A percentile compares a stretch with the other conserved stretches of the same genome.
phyloP scores from a whole-genome alignment of 2,113 vertebrate species.

The Chascanopsetta lugubris region DNA sequence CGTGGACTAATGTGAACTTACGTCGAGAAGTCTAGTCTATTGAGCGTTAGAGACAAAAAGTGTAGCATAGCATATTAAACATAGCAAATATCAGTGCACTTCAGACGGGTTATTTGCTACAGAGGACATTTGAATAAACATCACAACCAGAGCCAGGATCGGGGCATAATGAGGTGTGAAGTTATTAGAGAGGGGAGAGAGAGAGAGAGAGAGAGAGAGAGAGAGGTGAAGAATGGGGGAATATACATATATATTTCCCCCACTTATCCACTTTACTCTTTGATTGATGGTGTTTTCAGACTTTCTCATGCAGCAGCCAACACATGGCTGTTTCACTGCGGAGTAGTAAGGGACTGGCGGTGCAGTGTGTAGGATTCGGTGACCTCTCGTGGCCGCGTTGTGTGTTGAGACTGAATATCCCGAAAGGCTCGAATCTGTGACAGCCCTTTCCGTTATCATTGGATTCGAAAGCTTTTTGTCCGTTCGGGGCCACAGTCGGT shows the following conservation, averaged over 20 bases:
- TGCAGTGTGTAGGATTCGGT: conserved; percentile 1
- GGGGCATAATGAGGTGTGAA: conserved; percentile 53
- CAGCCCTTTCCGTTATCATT: no score
- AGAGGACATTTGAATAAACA: conserved; percentile 62
- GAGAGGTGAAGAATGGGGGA: conserved; percentile 49
- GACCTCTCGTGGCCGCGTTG: no score
- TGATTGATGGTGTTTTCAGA: conserved; percentile 33
- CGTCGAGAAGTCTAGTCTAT: conserved; percentile 79
- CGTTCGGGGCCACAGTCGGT: no score
- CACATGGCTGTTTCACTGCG: no score
- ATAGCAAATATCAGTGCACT: conserved; percentile 62
- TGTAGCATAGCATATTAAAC: conserved; percentile 72
- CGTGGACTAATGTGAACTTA: conserved; percentile 70
- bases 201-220: conserved; percentile 31
- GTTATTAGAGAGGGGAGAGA: conserved; percentile 37
- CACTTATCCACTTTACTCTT: conserved; percentile 25
- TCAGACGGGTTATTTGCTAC: conserved; percentile 57
- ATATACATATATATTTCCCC: conserved; percentile 33
- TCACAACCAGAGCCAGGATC: conserved; percentile 42
- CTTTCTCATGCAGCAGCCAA: conserved; percentile 13
- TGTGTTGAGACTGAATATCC: no score
- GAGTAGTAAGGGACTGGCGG: no score
- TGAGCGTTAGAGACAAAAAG: conserved; percentile 75
- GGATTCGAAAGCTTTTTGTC: no score
- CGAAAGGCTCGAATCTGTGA: no score